Percentiles rank a stretch among this genome's conserved stretches.
Conservation (phyloP, 2,888 invertebrate genomes). For the Thymelicus sylvestris region DNA sequence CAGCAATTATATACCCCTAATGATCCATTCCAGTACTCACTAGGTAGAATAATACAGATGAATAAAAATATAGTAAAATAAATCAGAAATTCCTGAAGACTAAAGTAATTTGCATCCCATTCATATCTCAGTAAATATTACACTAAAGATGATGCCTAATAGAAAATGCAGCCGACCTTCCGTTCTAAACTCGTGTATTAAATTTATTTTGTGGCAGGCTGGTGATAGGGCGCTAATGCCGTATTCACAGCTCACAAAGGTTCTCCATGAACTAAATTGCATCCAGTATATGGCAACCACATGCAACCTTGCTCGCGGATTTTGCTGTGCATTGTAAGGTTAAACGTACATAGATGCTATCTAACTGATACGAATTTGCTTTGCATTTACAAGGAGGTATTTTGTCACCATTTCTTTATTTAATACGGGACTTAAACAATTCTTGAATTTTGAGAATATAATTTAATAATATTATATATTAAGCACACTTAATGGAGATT, state of each 20-base stretch:
- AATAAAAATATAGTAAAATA: not conserved
- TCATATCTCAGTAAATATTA: slow-evolving; percentile 11
- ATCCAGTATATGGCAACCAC: slow-evolving; percentile 55
- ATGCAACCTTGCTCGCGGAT: slow-evolving; percentile 63
- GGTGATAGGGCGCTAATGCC: slow-evolving; percentile 40
- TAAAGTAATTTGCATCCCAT: slow-evolving; percentile 20
- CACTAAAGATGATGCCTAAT: slow-evolving; percentile 36
- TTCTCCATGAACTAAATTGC: slow-evolving; percentile 71
- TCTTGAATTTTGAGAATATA: not conserved
- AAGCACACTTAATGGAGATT: too few species aligned
- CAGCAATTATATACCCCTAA: too few species aligned
- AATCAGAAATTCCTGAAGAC: slow-evolving; percentile 15
- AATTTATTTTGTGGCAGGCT: slow-evolving; percentile 39
- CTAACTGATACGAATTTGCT: slow-evolving; percentile 20
- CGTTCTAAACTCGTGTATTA: slow-evolving; percentile 37
- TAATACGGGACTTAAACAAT: not conserved
- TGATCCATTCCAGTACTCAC: too few species aligned
- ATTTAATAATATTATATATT: not conserved
- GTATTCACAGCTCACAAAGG: slow-evolving; percentile 53
- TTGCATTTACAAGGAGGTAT: slow-evolving; percentile 10
- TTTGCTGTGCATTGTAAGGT: slow-evolving; percentile 55
- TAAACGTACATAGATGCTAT: slow-evolving; percentile 37
- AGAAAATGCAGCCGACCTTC: slow-evolving; percentile 40
- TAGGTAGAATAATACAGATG: too few species aligned
- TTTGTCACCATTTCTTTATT: slow-evolving; percentile 17